phyloP scores from a whole-genome alignment of 2,888 invertebrate genomes.

The Trachelus iudaicus region DNA sequence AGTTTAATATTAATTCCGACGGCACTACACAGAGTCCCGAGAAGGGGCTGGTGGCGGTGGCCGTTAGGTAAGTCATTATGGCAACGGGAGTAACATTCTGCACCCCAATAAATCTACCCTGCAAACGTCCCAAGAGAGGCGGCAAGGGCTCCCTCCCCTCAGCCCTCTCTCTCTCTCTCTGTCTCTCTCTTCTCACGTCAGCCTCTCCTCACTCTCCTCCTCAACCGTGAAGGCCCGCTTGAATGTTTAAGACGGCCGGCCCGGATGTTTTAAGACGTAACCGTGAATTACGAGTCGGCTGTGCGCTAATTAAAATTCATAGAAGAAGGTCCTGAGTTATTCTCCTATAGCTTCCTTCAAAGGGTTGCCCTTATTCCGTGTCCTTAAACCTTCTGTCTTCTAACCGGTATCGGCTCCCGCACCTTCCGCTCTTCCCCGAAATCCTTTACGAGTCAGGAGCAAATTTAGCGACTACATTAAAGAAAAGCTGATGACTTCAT shows the following conservation, averaged over 20 bases:
- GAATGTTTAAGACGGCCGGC: constrained; percentile 5
- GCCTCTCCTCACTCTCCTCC: not conserved
- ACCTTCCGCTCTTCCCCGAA: too few species aligned
- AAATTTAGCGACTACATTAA: too few species aligned
- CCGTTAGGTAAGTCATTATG: constrained; percentile 25
- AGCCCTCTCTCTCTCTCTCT: not conserved
- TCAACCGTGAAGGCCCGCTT: not conserved
- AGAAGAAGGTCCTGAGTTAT: constrained; percentile 14
- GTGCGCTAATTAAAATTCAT: constrained; percentile 19
- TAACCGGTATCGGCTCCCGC: too few species aligned
- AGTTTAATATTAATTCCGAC: constrained; percentile 26
- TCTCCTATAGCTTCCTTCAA: not conserved
- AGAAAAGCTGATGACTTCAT: too few species aligned
- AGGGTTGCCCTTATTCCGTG: too few species aligned
- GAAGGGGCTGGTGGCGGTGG: not conserved
- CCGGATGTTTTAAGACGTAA: constrained; percentile 20
- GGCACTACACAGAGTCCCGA: too few species aligned
- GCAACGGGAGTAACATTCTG: constrained; percentile 22
- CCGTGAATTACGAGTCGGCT: constrained; percentile 12
- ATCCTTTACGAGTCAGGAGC: too few species aligned
- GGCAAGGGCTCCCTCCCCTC: too few species aligned
- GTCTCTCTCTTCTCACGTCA: too few species aligned
- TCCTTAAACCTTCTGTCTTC: too few species aligned
- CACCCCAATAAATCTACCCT: constrained; percentile 21
- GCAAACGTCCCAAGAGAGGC: too few species aligned